Evolutionary conservation across 1,140 invertebrate genomes (phyloP).

Genomic region (Brachionus paranguensis): DNA sequence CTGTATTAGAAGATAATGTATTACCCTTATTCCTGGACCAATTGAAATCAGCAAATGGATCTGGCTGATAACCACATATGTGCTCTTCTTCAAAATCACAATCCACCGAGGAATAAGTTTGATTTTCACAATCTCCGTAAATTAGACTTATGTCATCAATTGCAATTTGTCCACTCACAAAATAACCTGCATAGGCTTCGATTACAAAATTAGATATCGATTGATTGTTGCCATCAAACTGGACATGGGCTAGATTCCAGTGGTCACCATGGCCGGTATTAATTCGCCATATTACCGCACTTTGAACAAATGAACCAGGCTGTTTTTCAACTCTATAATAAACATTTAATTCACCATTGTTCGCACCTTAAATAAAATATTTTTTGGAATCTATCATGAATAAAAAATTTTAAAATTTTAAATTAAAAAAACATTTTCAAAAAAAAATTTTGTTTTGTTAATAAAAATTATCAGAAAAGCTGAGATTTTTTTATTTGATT

Average conservation of each 20-base stretch:
- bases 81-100: slow-evolving; percentile 35
- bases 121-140: background rate
- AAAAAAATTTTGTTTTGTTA: too few relatives aligned
- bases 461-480: too few relatives aligned
- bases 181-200: background rate
- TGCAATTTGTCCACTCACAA: background rate
- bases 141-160: background rate
- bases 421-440: too few relatives aligned
- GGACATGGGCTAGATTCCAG: background rate
- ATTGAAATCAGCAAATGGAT: slow-evolving; percentile 16
- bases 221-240: slow-evolving; percentile 4
- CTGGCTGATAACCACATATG: slow-evolving; percentile 16
- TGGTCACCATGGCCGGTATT: slow-evolving; percentile 16
- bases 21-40: slow-evolving; percentile 38
- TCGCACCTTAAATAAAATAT: background rate
- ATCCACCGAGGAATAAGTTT: background rate
- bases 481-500: too few relatives aligned
- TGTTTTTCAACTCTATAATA: background rate
- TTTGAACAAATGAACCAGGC: background rate
- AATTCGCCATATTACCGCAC: background rate
- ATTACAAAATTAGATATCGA: slow-evolving; percentile 13
- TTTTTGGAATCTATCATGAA: too few relatives aligned
- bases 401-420: too few relatives aligned
- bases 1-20: slow-evolving; percentile 45
- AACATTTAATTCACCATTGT: background rate